Evolutionary conservation across 2,797 vertebrate genomes (phyloP).

Genomic region (Squalus acanthias): DNA sequence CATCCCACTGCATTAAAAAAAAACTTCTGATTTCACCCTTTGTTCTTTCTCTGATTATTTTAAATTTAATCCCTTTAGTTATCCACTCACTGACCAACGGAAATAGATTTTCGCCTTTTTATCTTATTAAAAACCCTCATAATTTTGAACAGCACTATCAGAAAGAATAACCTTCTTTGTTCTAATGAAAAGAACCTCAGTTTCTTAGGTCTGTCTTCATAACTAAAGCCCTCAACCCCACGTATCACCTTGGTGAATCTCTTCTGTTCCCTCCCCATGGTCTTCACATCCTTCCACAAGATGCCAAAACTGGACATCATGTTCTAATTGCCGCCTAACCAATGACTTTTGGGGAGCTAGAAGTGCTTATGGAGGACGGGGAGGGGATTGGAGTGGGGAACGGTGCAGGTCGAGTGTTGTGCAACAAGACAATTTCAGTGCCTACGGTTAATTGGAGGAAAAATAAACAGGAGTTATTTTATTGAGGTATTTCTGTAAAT

Average conservation of each 20-base stretch:
- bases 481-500: background rate
- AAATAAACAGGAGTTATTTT: too few species aligned
- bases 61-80: background rate
- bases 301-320: too few species aligned
- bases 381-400: background rate
- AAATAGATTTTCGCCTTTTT: too few species aligned
- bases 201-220: too few species aligned
- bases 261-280: background rate
- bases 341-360: background rate
- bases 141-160: too few species aligned
- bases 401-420: background rate
- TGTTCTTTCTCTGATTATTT: background rate
- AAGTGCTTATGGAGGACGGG: background rate
- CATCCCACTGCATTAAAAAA: background rate
- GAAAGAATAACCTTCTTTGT: too few species aligned
- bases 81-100: too few species aligned
- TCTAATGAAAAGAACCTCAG: too few species aligned
- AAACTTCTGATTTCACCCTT: background rate
- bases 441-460: too few species aligned
- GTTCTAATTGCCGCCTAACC: background rate
- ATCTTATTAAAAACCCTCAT: too few species aligned
- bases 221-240: background rate
- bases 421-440: background rate
- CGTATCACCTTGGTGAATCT: background rate
- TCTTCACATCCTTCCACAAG: background rate